Conservation (phyloP, 2,888 invertebrate genomes). For the Drosophila recens region DNA sequence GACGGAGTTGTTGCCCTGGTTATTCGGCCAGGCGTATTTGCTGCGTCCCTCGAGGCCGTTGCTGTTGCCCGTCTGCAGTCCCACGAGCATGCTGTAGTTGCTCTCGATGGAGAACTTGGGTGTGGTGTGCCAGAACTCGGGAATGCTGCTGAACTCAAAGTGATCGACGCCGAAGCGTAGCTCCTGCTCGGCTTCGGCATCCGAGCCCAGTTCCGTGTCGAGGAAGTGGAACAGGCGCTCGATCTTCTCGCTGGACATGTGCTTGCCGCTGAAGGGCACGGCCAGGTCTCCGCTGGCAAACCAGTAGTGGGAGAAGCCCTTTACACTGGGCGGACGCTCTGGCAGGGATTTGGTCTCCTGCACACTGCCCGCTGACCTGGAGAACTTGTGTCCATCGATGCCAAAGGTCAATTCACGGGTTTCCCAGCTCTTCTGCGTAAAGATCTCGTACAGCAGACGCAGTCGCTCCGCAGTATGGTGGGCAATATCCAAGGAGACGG, state of each 20-base stretch:
- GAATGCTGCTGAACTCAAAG: conserved; percentile 78
- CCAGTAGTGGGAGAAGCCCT: conserved; percentile 83
- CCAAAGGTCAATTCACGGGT: conserved; percentile 78
- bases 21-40: conserved; percentile 80
- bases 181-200: conserved; percentile 30
- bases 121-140: conserved; percentile 68
- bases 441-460: conserved; percentile 79
- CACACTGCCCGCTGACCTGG: neutral
- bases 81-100: conserved; percentile 82
- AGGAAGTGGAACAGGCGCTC: conserved; percentile 77
- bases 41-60: conserved; percentile 77
- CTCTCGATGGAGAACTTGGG: conserved; percentile 80
- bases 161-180: conserved; percentile 82
- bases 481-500: conserved; percentile 72
- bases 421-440: conserved; percentile 78
- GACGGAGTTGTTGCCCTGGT: conserved; percentile 48
- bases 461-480: conserved; percentile 66
- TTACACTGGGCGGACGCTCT: conserved; percentile 52
- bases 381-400: conserved; percentile 81
- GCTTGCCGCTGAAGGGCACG: conserved; percentile 81
- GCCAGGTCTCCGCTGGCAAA: conserved; percentile 81
- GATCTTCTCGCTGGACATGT: conserved; percentile 68
- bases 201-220: conserved; percentile 49
- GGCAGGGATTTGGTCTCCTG: conserved; percentile 35
- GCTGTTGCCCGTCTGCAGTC: conserved; percentile 76